These are phyloP conservation scores for Euwallacea fornicatus DNA, from an alignment of 1,140 invertebrate genomes.

Conservation along the genomic window DNA sequence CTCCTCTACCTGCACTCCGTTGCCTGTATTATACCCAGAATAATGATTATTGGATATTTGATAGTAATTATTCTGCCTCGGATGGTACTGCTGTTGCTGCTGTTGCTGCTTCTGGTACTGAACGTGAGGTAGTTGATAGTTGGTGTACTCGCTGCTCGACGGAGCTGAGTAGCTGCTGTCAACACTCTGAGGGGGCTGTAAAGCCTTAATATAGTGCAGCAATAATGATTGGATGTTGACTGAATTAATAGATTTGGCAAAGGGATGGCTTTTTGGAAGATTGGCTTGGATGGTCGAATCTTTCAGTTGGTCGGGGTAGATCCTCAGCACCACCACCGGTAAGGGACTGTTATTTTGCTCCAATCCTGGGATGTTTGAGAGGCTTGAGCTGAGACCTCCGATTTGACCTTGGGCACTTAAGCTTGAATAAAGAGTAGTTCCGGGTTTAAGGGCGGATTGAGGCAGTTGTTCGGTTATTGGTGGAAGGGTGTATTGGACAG, in stretches of 20 bases:
- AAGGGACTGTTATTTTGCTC: conserved; percentile 50
- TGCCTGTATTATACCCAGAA: conserved; percentile 1
- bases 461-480: conserved; percentile 23
- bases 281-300: conserved; percentile 59
- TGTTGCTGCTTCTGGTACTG: conserved; percentile 27
- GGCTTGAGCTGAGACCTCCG: conserved; percentile 40
- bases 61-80: neutral
- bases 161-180: neutral
- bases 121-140: conserved; percentile 18
- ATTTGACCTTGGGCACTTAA: conserved; percentile 47
- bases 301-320: conserved; percentile 59
- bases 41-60: neutral
- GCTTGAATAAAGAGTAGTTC: conserved; percentile 49
- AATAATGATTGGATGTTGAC: conserved; percentile 56
- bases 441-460: conserved; percentile 41
- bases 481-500: conserved; percentile 31
- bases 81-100: conserved; percentile 1
- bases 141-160: neutral
- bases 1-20: conserved; percentile 7
- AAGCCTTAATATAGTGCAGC: conserved; percentile 46
- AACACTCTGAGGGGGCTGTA: conserved; percentile 31
- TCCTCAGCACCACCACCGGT: conserved; percentile 59
- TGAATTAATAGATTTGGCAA: conserved; percentile 57
- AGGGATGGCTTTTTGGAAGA: conserved; percentile 58
- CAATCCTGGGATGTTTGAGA: conserved; percentile 35